Evolutionary conservation across 1,140 invertebrate species (phyloP), one percentile per base, ranked within the genome.

Genomic region (Nymphalis io): DNA sequence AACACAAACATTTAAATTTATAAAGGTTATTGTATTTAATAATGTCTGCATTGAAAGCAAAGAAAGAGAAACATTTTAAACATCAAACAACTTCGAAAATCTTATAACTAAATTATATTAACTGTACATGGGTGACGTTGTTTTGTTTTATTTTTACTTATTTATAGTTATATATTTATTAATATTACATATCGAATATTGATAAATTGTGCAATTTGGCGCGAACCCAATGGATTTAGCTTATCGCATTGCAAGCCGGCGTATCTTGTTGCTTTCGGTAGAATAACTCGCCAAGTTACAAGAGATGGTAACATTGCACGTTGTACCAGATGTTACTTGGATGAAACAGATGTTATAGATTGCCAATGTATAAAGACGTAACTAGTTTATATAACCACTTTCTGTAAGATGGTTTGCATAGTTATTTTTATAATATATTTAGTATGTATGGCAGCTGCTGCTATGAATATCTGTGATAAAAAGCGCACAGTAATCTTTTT

Each of bases 121-220:
- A 33, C 6, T 33, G 27, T 33, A 33, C 27, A 33, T 33, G 5
- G 6, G 10, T 8, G 27, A 33, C 27, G 1, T 33, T 33, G 27
- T 33, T 8, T 33, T 33, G 27, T 33, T 8, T 8, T n/a, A 18
- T 16, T 46, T 46, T 18, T 2, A 18, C 16, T 1, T 46, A 18
- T n/a, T 16, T 3, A 46, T 46, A 46, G 15, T n/a, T 46, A 16
- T 16, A n/a, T 8, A 1, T 46, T 46, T 3, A 46, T 46, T 46
- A n/a, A n/a, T n/a, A 60, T n/a, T 60, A 20, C 13, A 60, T 46
- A 40, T 60, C 59, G 15, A 44, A 46, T 60, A 60, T 60, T 23
- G 39, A 60, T 60, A 60, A 46, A 46, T 60, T 11, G 40, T 44
- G 20, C 39, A n/a, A 20, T 42, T 60, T 60, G 59, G 59, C 59